phyloP scores from a whole-genome alignment of 2,888 invertebrate genomes.

The Argyra leucocephala region DNA sequence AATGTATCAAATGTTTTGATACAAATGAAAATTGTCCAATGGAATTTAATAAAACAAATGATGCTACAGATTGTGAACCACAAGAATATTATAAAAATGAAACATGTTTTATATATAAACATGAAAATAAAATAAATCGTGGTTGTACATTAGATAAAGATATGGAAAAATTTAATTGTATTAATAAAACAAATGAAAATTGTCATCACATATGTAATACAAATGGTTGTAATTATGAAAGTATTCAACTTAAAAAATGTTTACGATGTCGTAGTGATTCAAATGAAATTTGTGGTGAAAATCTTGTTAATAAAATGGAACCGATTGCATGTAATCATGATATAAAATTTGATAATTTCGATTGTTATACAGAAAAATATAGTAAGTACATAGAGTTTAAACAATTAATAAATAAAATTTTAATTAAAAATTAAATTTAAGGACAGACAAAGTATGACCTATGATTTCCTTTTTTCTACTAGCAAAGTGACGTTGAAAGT shows the following conservation, averaged over 20 bases:
- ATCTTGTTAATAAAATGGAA: background rate
- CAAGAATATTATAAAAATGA: background rate
- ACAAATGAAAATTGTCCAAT: background rate
- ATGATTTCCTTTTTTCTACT: too few species aligned
- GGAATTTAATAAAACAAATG: background rate
- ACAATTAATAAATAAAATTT: background rate
- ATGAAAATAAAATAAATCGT: background rate
- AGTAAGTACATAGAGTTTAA: background rate
- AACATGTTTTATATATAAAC: conserved; percentile 4
- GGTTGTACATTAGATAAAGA: background rate
- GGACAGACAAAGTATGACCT: too few species aligned
- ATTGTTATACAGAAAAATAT: conserved; percentile 7
- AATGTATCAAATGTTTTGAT: background rate
- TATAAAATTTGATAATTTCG: background rate
- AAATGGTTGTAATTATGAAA: conserved; percentile 2
- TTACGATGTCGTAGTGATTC: conserved; percentile 8
- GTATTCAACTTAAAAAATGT: background rate
- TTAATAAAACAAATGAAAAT: background rate
- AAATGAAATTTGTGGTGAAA: background rate
- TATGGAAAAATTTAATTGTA: background rate
- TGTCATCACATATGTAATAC: background rate
- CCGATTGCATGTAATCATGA: background rate
- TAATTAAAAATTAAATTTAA: too few species aligned
- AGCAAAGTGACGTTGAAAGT: too few species aligned
- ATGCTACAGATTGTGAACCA: background rate